These are phyloP conservation scores for Sipha flava DNA, from an alignment of 1,140 invertebrate genomes.

Conservation along the genomic window DNA sequence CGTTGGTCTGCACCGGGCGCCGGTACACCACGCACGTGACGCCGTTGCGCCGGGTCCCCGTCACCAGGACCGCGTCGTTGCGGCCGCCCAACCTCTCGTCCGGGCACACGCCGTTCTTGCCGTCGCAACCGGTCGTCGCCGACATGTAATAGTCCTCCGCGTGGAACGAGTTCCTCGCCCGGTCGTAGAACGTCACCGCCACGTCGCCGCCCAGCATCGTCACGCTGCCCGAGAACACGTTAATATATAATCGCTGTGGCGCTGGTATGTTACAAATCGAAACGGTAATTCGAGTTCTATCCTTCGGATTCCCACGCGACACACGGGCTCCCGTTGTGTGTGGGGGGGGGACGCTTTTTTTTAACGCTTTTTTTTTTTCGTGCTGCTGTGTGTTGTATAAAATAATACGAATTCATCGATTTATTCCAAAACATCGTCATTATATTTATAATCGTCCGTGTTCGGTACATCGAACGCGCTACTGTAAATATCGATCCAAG, in stretches of 20 bases:
- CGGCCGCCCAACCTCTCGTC: conserved; percentile 70
- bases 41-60: conserved; percentile 65
- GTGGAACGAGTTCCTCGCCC: conserved; percentile 56
- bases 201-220: conserved; percentile 69
- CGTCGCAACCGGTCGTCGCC: conserved; percentile 70
- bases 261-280: no score
- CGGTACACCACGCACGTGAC: conserved; percentile 72
- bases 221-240: no score
- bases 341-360: conserved; percentile 29
- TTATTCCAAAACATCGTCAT: no score
- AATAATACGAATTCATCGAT: no score
- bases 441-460: no score
- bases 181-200: conserved; percentile 71
- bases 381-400: no score
- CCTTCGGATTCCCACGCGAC: no score
- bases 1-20: conserved; percentile 64
- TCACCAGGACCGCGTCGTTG: conserved; percentile 66
- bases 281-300: no score
- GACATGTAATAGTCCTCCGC: conserved; percentile 80
- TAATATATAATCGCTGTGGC: no score
- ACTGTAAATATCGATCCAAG: no score
- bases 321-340: no score
- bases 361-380: background rate
- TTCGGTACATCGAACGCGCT: no score
- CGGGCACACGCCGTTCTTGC: conserved; percentile 73